A percentile compares a stretch with the other conserved stretches of the same genome.
Evolutionary conservation across 2,797 vertebrate genomes (phyloP).

Genomic region (Esox lucius): DNA sequence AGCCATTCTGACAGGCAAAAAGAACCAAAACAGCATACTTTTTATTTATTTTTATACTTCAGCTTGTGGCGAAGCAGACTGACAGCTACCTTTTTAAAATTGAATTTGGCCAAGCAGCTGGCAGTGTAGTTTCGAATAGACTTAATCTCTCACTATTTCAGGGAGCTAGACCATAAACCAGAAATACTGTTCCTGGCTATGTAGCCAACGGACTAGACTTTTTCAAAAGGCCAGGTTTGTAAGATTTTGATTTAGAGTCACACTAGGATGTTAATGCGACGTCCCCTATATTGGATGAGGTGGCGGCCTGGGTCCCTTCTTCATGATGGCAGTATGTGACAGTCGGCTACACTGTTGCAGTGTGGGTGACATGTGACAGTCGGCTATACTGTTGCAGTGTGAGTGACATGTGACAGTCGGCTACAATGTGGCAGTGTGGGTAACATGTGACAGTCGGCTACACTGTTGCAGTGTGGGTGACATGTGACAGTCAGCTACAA

Average conservation of each 20-base stretch:
- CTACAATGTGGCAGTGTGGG: too few relatives aligned
- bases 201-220: background rate
- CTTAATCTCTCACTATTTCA: slow-evolving; percentile 49
- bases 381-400: slow-evolving; percentile 46
- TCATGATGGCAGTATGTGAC: slow-evolving; percentile 37
- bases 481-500: too few relatives aligned
- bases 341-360: slow-evolving; percentile 45
- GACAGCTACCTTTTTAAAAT: slow-evolving; percentile 63
- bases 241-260: slow-evolving; percentile 43
- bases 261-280: slow-evolving; percentile 63
- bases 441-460: too few relatives aligned
- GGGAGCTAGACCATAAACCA: slow-evolving; percentile 19
- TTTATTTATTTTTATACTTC: slow-evolving; percentile 61
- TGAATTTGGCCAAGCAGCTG: slow-evolving; percentile 69
- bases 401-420: slow-evolving; percentile 66
- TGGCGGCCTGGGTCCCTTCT: slow-evolving; percentile 64
- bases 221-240: background rate
- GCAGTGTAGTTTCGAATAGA: slow-evolving; percentile 44
- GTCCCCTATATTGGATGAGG: slow-evolving; percentile 65
- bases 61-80: slow-evolving; percentile 14
- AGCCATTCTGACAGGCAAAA: slow-evolving; percentile 60
- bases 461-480: too few relatives aligned
- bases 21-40: slow-evolving; percentile 67
- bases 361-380: slow-evolving; percentile 58
- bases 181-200: slow-evolving; percentile 13